phyloP scores from a whole-genome alignment of 2,113 vertebrate species.

The Nansenia antarctica region DNA sequence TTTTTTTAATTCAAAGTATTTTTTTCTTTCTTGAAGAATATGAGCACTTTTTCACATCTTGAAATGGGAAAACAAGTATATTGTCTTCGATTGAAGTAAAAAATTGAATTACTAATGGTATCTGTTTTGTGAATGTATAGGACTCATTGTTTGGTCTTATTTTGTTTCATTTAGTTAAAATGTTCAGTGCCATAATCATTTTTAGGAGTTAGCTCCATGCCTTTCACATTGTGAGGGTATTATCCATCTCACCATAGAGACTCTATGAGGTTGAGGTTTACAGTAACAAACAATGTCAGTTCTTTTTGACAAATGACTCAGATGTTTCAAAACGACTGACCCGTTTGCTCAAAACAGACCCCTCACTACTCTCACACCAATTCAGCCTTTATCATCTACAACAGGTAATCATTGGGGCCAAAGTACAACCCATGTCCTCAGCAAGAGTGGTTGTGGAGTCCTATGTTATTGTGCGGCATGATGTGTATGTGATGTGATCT shows the following conservation, averaged over 20 bases:
- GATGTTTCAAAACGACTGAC: neutral
- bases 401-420: slow-evolving; percentile 14
- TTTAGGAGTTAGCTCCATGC: neutral
- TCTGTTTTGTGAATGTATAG: neutral
- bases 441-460: slow-evolving; percentile 11
- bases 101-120: neutral
- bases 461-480: slow-evolving; percentile 14
- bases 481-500: slow-evolving; percentile 13
- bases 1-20: neutral
- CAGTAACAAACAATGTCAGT: neutral
- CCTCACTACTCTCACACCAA: neutral
- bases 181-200: neutral
- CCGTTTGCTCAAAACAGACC: neutral
- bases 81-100: neutral
- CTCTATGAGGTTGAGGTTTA: neutral
- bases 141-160: neutral
- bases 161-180: neutral
- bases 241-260: neutral
- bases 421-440: slow-evolving; percentile 40
- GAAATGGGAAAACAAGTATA: neutral
- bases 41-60: neutral
- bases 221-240: neutral
- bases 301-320: neutral
- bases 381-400: neutral
- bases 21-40: neutral